Evolutionary conservation across 1,140 invertebrate genomes (phyloP), one percentile per base, ranked within the genome.

Genomic region (Hydropsyche tenuis): DNA sequence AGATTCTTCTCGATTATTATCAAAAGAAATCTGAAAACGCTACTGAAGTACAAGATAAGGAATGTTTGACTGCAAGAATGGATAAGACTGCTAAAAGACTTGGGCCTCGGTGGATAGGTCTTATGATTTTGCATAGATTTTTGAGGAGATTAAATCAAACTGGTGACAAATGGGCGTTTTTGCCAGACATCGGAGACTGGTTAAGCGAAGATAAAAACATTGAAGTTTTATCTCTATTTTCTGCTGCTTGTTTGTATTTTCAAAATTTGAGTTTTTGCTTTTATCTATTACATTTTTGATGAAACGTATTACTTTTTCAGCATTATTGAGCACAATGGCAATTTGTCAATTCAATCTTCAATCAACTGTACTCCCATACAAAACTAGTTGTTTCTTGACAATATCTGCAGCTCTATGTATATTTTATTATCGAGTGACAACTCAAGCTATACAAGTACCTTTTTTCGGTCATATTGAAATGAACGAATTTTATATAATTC

Each of bases 111-210:
- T 86, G 85, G 85, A 78, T 85, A 5, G 16, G 82, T 37, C 79
- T 86, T 0, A 85, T 86, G 63, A 81, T 81, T 71, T 78, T 85
- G 37, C 85, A 86, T 70, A 81, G 85, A 83, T 81, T 93, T 70
- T 79, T 92, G 12, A 83, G 91, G 74, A 89, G 87, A 72, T 88
- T 95, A 79, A 96, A 96, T 82, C 91, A 92, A 78, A 95, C 94
- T 0, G 94, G 94, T 0, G 91, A 96, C 82, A 93, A 95, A 79
- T 96, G 93, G 90, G 85, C 89, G 30, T 86, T 89, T 79, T 80
- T 90, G n/a, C 87, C 89, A 0, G 90, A 92, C 79, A 86, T 91
- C n/a, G 87, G 88, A 7, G 89, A 89, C 71, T 92, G 89, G 88
- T 80, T 93, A 9, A 82, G 86, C 22, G 79, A 85, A 20, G 82